Base-by-base conservation (phyloP, 2,888 invertebrate genomes). In the Dolichomitus sp. region DNA sequence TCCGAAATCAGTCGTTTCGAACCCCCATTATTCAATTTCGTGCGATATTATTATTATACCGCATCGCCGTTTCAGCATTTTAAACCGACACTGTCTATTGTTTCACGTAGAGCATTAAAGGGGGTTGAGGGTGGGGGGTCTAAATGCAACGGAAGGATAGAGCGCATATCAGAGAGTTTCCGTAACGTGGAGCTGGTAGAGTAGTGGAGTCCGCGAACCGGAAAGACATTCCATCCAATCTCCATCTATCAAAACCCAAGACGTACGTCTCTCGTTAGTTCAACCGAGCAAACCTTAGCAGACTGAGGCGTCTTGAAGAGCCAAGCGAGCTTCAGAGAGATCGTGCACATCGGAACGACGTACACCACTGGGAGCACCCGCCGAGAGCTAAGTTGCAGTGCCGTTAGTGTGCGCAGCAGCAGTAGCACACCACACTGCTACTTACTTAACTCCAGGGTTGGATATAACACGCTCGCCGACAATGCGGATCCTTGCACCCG, bases 161-260 rank as follows among this genome's bases (percentile, higher is more conserved):
- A 45, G 33, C 4, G 33, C 37, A 2, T 23, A 61, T 50, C 61
- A 12, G 33, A 37, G 50, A 73, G 37, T 61, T 33, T 48, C 48
- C n/a, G 61, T 23, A 40, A 48, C 7, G 61, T 11, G 14, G 45
- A 4, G 27, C 50, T 50, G 37, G 48, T 40, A 30, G 30, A 63
- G 65, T 27, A 66, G 45, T 17, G 40, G 52, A 69, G 33, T 59
- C 76, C 69, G 37, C 42, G 63, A 83, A 84, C 79, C 79, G 82
- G 57, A 84, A 80, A 77, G 76, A 76, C 75, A 76, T 78, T 86
- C 85, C 85, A 85, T 87, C 87, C 89, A 88, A 88, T 89, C 88
- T 88, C 85, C 88, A 90, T 91, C 88, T 87, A 90, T 91, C 90
- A 90, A 91, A 91, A 91, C 89, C 73, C 89, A 89, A 90, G 90